A percentile compares a stretch with the other conserved stretches of the same genome.
phyloP scores from a whole-genome alignment of 2,797 vertebrate species.

The Trachops cirrhosus region DNA sequence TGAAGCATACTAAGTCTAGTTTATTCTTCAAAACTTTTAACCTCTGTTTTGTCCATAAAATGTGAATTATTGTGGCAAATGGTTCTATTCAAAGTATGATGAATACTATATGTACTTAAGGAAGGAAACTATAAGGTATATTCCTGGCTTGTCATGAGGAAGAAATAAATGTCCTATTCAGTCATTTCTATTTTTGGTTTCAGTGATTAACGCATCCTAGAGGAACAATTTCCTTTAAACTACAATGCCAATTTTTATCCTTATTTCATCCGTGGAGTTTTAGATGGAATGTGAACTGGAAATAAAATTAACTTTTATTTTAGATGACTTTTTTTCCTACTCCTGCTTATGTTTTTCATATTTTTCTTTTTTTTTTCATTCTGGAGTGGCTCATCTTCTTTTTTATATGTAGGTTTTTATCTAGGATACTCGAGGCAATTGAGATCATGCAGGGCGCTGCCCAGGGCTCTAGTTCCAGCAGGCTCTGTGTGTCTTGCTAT shows the following conservation, averaged over 20 bases:
- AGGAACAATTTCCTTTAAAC: slow-evolving; percentile 18
- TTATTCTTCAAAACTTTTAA: slow-evolving; percentile 41
- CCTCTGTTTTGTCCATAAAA: slow-evolving; percentile 39
- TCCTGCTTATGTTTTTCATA: not conserved
- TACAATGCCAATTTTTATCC: slow-evolving; percentile 7
- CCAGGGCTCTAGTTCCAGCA: not conserved
- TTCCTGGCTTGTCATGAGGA: slow-evolving; percentile 45
- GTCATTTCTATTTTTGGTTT: slow-evolving; percentile 50
- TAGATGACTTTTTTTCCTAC: not conserved
- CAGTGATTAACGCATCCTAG: slow-evolving; percentile 25
- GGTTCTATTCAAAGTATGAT: not conserved
- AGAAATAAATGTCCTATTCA: slow-evolving; percentile 50
- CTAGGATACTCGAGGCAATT: too few species aligned
- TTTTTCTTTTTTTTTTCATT: slow-evolving; percentile 17
- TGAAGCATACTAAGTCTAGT: not conserved
- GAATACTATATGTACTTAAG: slow-evolving; percentile 21
- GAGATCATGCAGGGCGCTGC: not conserved
- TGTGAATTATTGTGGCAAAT: slow-evolving; percentile 35
- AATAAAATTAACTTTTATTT: slow-evolving; percentile 12
- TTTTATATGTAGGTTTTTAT: not conserved
- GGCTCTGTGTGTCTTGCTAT: not conserved
- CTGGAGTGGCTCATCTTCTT: not conserved
- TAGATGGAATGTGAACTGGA: slow-evolving; percentile 28
- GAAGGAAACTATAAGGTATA: slow-evolving; percentile 50
- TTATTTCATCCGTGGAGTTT: not conserved